Evolutionary conservation across 2,888 invertebrate species (phyloP), one percentile per base, ranked within the genome.

Genomic region (Heliconius sara): DNA sequence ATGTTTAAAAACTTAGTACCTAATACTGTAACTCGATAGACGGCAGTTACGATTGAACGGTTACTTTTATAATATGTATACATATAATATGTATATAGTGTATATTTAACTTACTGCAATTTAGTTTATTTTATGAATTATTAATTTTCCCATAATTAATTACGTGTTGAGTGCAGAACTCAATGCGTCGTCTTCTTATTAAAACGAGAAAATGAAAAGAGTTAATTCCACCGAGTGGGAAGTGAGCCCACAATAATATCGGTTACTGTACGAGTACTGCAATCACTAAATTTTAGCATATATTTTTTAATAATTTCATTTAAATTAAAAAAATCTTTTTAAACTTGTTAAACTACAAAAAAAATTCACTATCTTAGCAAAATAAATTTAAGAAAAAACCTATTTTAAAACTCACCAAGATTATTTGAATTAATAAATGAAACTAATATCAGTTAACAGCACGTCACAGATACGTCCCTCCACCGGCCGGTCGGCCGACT

Each of bases 401-500:
- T 2, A 7, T 12, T 72, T 57, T 5, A 22, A 27, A 57, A 30
- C 72, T 72, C 19, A 72, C 72, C 52, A 10, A 27, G 27, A 30
- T 27, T 52, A 72, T 52, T 7, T 22, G 1, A 27, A 52, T 30
- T 27, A 47, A 30, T 22, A 52, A 30, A 30, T 27, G n/a, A 52
- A 72, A 52, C 30, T 57, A 30, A 57, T 52, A 30, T 22, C 52
- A 60, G 57, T 57, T 57, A 27, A 71, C 52, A 19, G 22, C 30
- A 72, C 72, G n/a, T 19, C 19, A 27, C 5, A 22, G 9, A 43
- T 9, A 30, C 13, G 52, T 52, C 52, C 10, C 19, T 30, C 19
- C 27, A 30, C 72, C 72, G 72, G 52, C 72, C 72, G 72, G 52
- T 72, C 72, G 12, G 12, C 27, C 72, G 71, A 27, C 72, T 22